phyloP scores from a whole-genome alignment of 1,140 invertebrate genomes.

The Trypoxylus dichotomus region DNA sequence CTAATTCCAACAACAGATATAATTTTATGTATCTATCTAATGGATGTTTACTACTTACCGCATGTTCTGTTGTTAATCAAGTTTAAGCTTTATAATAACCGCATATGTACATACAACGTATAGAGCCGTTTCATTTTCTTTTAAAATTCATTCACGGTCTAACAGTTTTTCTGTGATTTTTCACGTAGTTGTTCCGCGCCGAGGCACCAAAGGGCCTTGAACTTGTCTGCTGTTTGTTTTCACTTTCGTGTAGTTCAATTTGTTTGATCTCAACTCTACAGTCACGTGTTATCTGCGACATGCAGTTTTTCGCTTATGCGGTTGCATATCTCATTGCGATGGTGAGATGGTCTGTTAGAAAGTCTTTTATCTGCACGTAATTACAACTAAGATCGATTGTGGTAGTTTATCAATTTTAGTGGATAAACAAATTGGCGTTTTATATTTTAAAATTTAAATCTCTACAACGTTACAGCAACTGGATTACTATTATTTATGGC shows the following conservation, averaged over 20 bases:
- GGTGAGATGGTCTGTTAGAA: neutral
- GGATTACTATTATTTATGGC: neutral
- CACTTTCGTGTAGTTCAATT: slow-evolving; percentile 3
- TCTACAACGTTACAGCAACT: neutral
- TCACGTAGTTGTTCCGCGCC: neutral
- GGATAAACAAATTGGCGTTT: neutral
- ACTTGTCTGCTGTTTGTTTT: slow-evolving; percentile 3
- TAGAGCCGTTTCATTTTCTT: slow-evolving; percentile 12
- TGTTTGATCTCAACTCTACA: neutral
- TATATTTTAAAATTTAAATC: slow-evolving; percentile 8
- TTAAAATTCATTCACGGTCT: neutral
- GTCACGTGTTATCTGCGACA: neutral
- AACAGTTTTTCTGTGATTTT: slow-evolving; percentile 14
- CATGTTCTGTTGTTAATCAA: slow-evolving; percentile 1
- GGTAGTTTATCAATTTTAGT: slow-evolving; percentile 6
- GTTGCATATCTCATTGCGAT: neutral
- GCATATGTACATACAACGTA: neutral
- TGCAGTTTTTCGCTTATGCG: neutral
- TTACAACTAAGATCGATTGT: neutral
- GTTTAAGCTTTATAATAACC: neutral
- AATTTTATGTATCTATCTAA: neutral
- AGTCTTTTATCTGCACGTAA: neutral
- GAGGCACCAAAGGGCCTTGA: slow-evolving; percentile 8
- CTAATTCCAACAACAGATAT: too few species aligned
- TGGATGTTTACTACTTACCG: neutral